phyloP scores from a whole-genome alignment of 2,888 invertebrate species.

The Cheilosia variabilis region DNA sequence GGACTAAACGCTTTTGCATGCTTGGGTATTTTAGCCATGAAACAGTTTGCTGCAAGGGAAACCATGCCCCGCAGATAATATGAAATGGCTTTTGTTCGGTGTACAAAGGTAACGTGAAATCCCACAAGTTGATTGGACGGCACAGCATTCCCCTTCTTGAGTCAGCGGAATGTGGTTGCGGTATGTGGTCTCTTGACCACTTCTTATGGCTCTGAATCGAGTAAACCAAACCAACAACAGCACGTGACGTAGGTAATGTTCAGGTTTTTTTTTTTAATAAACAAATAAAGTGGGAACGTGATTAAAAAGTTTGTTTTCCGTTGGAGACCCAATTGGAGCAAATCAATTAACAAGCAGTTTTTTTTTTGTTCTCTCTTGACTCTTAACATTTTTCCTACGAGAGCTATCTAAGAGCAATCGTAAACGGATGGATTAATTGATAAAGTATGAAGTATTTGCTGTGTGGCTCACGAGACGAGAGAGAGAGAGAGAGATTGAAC shows the following conservation, averaged over 20 bases:
- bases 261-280: conserved; percentile 23
- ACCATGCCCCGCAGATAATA: background rate
- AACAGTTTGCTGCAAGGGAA: conserved; percentile 36
- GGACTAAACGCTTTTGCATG: conserved; percentile 31
- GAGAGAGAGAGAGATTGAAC: background rate
- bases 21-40: conserved; percentile 29
- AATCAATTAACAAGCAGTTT: conserved; percentile 1
- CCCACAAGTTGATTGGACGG: conserved; percentile 34
- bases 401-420: conserved; percentile 20
- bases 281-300: conserved; percentile 19
- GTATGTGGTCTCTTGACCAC: conserved; percentile 11
- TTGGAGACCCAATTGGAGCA: conserved; percentile 2
- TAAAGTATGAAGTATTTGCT: background rate
- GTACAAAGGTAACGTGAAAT: conserved; percentile 34
- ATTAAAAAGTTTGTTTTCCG: conserved; percentile 17
- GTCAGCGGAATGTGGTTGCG: conserved; percentile 16
- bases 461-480: background rate
- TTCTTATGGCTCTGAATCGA: conserved; percentile 1
- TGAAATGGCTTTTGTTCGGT: background rate
- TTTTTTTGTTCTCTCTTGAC: conserved; percentile 26
- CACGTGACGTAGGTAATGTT: conserved; percentile 56
- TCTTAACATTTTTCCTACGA: background rate
- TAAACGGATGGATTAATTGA: background rate
- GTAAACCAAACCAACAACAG: conserved; percentile 18
- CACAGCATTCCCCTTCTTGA: conserved; percentile 1